Evolutionary conservation across 2,113 vertebrate genomes (phyloP), one percentile per base, ranked within the genome.

Genomic region (Petroica traversi): DNA sequence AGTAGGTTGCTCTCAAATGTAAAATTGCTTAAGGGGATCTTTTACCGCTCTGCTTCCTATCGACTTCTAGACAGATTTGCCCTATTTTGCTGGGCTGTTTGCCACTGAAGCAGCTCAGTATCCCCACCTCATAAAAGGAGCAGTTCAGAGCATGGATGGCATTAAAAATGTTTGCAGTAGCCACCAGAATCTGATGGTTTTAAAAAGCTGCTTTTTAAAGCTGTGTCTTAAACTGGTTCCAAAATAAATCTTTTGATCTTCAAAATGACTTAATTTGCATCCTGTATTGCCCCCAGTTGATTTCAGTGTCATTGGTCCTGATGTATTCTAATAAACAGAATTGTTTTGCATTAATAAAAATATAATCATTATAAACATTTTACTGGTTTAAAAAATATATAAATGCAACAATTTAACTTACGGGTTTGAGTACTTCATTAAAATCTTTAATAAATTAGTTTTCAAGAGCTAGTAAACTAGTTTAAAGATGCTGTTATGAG

Each of bases 1-100:
- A 98, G 97, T 99, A 98, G 99, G 98, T 98, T 98, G 97, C 98
- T 98, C 96, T 96, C 98, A 97, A 98, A 98, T 97, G 97, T 96
- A 94, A 91, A 98, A 98, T 97, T 95, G 97, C 98, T 98, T 83
- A 57, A 95, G 98, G 98, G 98, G 93, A 82, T 95, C 80, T 96
- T 96, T 97, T 96, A 93, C 95, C 92, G 96, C 96, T 97, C 96
- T 95, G 94, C 96, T 93, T 95, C 75, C 97, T 97, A 98, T 98
- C 97, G 97, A 98, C 97, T 98, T 98, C 73, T 95, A 88, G 95
- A 96, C 76, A 96, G 85, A 97, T 97, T 95, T 98, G 97, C 91
- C 94, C 95, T 98, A 92, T 97, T 98, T 98, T 97, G 79, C 88
- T 92, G 93, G 96, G 95, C 93, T 97, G 23, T 98, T 97, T 97